These are phyloP conservation scores for Cryptophagus acutangulus DNA, from an alignment of 2,888 invertebrate species.

Conservation along the genomic window DNA sequence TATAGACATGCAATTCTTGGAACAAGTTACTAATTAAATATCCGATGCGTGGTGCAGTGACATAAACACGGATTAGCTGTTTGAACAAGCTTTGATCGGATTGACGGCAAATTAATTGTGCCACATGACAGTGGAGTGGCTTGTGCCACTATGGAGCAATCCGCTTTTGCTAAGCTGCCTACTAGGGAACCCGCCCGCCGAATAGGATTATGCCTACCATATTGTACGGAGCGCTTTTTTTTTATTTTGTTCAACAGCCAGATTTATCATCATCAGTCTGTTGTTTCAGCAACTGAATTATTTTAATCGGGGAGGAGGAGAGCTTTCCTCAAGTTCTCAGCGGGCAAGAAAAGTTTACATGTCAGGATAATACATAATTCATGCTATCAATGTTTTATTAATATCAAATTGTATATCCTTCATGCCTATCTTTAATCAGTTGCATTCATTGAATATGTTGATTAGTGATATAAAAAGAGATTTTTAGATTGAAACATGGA, in stretches of 20 bases:
- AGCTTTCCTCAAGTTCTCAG: no score
- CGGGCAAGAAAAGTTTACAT: no score
- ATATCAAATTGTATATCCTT: slow-evolving; percentile 1
- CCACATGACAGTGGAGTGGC: slow-evolving; percentile 40
- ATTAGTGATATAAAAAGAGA: slow-evolving; percentile 1
- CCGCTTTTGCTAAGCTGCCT: slow-evolving; percentile 45
- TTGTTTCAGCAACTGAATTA: not conserved
- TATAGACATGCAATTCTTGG: not conserved
- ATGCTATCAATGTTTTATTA: no score
- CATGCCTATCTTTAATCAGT: slow-evolving; percentile 11
- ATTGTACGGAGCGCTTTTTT: slow-evolving; percentile 16
- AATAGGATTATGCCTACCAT: slow-evolving; percentile 34
- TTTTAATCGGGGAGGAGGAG: no score
- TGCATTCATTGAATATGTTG: slow-evolving; percentile 11
- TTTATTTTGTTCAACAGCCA: slow-evolving; percentile 5
- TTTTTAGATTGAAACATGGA: slow-evolving; percentile 5
- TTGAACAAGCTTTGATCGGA: slow-evolving; percentile 45
- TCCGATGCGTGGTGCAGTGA: slow-evolving; percentile 34
- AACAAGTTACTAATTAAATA: slow-evolving; percentile 34
- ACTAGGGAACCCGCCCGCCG: slow-evolving; percentile 29
- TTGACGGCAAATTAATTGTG: slow-evolving; percentile 48
- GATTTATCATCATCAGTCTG: slow-evolving; percentile 11
- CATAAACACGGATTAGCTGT: slow-evolving; percentile 45
- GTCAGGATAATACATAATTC: no score
- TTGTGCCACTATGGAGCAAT: slow-evolving; percentile 37